phyloP scores from a whole-genome alignment of 2,888 invertebrate genomes.

The Megalurothrips usitatus region DNA sequence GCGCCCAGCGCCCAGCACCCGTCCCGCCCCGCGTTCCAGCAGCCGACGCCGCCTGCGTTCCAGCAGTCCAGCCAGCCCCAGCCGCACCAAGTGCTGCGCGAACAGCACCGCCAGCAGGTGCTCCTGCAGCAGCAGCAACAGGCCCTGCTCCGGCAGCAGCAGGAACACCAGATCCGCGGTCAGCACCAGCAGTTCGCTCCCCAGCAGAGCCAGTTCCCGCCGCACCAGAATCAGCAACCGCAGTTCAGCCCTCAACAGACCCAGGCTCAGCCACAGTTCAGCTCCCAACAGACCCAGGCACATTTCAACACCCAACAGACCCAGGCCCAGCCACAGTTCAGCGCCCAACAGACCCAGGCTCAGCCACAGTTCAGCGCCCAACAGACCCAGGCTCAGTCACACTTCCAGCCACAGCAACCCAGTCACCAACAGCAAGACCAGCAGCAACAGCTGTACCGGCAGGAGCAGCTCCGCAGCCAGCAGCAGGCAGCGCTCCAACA shows the following conservation, averaged over 20 bases:
- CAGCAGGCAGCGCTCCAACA: slow-evolving; percentile 36
- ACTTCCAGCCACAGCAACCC: slow-evolving; percentile 37
- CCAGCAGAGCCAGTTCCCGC: slow-evolving; percentile 36
- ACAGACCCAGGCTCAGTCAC: slow-evolving; percentile 40
- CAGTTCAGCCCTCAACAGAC: slow-evolving; percentile 34
- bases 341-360: slow-evolving; percentile 32
- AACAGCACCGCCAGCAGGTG: slow-evolving; percentile 41
- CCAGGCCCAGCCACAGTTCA: slow-evolving; percentile 31
- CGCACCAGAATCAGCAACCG: slow-evolving; percentile 36
- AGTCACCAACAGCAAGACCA: slow-evolving; percentile 37
- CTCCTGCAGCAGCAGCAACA: slow-evolving; percentile 43
- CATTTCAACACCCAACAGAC: slow-evolving; percentile 28
- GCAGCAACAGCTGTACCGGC: not conserved
- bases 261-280: slow-evolving; percentile 33
- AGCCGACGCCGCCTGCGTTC: slow-evolving; percentile 30
- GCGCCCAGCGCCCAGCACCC: not conserved
- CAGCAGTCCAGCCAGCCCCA: slow-evolving; percentile 39
- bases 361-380: slow-evolving; percentile 39
- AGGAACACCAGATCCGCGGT: slow-evolving; percentile 40
- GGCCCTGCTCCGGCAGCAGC: slow-evolving; percentile 42
- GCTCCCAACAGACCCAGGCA: slow-evolving; percentile 32
- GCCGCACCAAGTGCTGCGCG: slow-evolving; percentile 37
- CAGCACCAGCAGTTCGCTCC: slow-evolving; percentile 42
- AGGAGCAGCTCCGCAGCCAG: slow-evolving; percentile 38
- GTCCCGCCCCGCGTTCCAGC: slow-evolving; percentile 29